Evolutionary conservation across 1,140 invertebrate genomes (phyloP).

Genomic region (Brachionus calyciflorus): DNA sequence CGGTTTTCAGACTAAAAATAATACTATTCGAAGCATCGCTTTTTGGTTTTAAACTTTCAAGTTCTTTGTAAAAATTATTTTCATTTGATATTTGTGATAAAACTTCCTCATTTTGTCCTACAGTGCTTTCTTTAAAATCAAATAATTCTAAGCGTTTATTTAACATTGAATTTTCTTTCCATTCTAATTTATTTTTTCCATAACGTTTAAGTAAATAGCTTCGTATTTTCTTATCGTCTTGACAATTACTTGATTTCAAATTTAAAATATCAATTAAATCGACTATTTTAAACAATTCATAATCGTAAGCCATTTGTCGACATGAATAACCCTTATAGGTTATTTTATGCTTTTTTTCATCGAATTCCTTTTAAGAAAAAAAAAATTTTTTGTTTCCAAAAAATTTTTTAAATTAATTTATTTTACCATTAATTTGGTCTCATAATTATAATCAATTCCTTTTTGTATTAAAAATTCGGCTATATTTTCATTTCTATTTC

Average conservation of each 20-base stretch:
- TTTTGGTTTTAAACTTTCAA: background rate
- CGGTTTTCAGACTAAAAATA: background rate
- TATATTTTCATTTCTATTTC: conserved; percentile 51
- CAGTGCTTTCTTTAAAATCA: too few relatives aligned
- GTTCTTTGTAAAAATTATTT: background rate
- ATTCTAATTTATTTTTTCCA: background rate
- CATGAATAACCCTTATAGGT: conserved; percentile 48
- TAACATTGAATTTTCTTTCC: background rate
- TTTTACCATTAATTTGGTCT: conserved; percentile 49
- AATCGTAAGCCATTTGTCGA: conserved; percentile 55
- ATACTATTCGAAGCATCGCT: background rate
- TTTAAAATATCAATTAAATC: conserved; percentile 55
- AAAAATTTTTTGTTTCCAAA: too few relatives aligned
- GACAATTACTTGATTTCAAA: conserved; percentile 44
- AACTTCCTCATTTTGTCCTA: background rate
- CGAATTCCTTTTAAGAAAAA: conserved; percentile 19
- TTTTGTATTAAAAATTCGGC: conserved; percentile 56
- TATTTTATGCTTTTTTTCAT: background rate
- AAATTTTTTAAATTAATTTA: background rate
- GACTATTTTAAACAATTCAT: conserved; percentile 51
- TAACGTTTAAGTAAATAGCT: background rate
- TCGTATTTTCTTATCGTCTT: too few relatives aligned
- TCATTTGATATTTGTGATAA: background rate
- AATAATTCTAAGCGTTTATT: background rate
- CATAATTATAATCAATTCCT: conserved; percentile 53